Percentiles rank a stretch among this genome's conserved stretches.
Conservation (phyloP, 2,113 vertebrate genomes). For the Poeciliopsis retropinna region DNA sequence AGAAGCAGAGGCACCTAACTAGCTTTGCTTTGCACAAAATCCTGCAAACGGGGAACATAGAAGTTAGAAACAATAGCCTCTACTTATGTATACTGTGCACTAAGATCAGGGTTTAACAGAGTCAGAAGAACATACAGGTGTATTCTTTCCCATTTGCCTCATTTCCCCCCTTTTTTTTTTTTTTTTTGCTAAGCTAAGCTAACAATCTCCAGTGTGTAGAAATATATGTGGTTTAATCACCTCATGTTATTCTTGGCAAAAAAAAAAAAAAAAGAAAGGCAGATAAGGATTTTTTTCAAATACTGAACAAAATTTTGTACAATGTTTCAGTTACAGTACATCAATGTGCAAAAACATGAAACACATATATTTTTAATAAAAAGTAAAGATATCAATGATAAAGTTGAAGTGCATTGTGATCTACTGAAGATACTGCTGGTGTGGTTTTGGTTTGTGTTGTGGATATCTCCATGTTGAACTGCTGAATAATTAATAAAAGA, state of each 20-base stretch:
- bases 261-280: not conserved
- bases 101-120: too few species aligned
- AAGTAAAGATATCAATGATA: not conserved
- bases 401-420: not conserved
- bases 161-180: not conserved
- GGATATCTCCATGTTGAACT: slow-evolving; percentile 3
- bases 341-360: not conserved
- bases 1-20: too few species aligned
- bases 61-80: too few species aligned
- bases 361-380: not conserved
- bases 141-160: too few species aligned
- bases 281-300: not conserved
- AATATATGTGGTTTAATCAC: too few species aligned
- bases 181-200: not conserved
- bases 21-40: too few species aligned
- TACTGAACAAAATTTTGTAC: not conserved
- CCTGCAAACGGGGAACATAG: too few species aligned
- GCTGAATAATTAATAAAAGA: slow-evolving; percentile 12
- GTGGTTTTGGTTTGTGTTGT: slow-evolving; percentile 5
- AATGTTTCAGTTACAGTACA: not conserved
- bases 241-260: not conserved
- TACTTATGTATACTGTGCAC: too few species aligned
- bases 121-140: too few species aligned
- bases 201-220: not conserved
- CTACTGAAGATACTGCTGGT: slow-evolving; percentile 22